Conservation (phyloP, 1,140 invertebrate genomes). For the Dolichoris vasculosae region DNA sequence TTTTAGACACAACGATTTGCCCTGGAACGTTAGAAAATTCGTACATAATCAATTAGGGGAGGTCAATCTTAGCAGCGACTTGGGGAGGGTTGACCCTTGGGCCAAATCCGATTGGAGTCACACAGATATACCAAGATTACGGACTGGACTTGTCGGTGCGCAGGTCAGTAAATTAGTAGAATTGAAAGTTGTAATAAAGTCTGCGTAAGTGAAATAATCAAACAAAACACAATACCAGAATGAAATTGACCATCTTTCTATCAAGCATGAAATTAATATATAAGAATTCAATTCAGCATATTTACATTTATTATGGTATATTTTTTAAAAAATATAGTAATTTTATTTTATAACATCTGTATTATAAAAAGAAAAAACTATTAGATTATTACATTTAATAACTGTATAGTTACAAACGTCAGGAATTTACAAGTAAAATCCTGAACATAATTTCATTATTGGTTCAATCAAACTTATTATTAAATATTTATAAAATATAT, state of each 20-base stretch:
- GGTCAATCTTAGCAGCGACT: constrained; percentile 85
- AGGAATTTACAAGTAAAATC: too few species aligned
- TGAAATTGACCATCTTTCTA: background rate
- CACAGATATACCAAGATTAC: constrained; percentile 90
- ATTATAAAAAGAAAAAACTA: too few species aligned
- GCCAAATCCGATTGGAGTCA: constrained; percentile 87
- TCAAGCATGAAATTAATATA: background rate
- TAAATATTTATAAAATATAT: too few species aligned
- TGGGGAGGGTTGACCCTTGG: constrained; percentile 86
- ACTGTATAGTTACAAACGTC: too few species aligned
- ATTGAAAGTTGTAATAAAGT: background rate
- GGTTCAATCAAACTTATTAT: too few species aligned
- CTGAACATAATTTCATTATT: too few species aligned
- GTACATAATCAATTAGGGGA: constrained; percentile 87
- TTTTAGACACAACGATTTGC: constrained; percentile 89
- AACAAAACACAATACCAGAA: background rate
- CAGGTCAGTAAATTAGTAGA: constrained; percentile 75
- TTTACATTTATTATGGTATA: background rate
- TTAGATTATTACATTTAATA: too few species aligned
- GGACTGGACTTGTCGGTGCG: constrained; percentile 86
- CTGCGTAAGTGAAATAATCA: background rate
- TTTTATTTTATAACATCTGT: too few species aligned
- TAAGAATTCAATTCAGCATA: background rate
- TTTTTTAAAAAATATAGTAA: too few species aligned
- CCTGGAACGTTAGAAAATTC: constrained; percentile 88